Conservation (phyloP, 2,113 vertebrate genomes). For the Anoplopoma fimbria region DNA sequence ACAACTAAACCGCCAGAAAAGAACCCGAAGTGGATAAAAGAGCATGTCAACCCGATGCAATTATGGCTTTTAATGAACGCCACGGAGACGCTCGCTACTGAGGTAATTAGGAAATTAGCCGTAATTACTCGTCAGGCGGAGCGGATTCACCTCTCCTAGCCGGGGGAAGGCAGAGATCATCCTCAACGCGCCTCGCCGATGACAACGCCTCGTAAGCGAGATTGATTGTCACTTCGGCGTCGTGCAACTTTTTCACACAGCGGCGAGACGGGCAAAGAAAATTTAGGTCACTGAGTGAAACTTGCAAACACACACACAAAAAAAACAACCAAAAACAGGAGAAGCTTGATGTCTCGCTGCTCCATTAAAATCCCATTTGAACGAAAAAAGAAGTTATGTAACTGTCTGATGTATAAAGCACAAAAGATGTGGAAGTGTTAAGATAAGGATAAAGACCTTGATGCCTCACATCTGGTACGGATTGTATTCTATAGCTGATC, state of each 20-base stretch:
- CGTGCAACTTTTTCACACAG: conserved; percentile 65
- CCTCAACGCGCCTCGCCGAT: conserved; percentile 50
- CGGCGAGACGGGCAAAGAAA: conserved; percentile 34
- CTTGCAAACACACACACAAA: conserved; percentile 35
- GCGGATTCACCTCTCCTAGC: conserved; percentile 71
- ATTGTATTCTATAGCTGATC: background rate
- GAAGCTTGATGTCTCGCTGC: background rate
- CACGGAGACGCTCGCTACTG: conserved; percentile 71
- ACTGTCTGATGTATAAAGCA: conserved; percentile 10
- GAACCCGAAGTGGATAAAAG: conserved; percentile 77
- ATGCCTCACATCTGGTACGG: conserved; percentile 26
- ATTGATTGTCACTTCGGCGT: conserved; percentile 76
- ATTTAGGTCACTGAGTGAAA: conserved; percentile 50
- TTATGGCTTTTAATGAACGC: conserved; percentile 84
- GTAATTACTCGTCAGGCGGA: conserved; percentile 79
- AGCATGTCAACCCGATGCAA: conserved; percentile 81
- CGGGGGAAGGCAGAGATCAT: conserved; percentile 68
- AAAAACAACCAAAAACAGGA: background rate
- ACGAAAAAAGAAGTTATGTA: background rate
- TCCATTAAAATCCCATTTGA: conserved; percentile 40
- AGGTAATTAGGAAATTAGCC: conserved; percentile 82
- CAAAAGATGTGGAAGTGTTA: conserved; percentile 17
- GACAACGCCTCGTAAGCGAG: conserved; percentile 76
- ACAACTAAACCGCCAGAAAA: conserved; percentile 61
- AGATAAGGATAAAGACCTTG: conserved; percentile 22